Percentiles rank a stretch among this genome's conserved stretches.
phyloP scores from a whole-genome alignment of 2,113 vertebrate species.

The Strigops habroptila region DNA sequence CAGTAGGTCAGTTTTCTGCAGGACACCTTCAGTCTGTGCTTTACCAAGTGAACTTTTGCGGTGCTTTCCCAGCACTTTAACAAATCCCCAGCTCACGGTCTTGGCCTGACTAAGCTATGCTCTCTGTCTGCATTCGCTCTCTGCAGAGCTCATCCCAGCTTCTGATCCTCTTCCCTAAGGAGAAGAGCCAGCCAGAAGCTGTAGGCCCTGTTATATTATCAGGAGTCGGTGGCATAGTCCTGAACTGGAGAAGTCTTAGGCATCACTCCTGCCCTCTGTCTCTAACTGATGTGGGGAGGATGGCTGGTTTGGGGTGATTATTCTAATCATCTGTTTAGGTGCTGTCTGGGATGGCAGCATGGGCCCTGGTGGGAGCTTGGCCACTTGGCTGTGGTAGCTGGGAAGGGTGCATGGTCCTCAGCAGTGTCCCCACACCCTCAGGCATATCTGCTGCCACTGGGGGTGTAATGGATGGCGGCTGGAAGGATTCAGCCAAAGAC shows the following conservation, averaged over 20 bases:
- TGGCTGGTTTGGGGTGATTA: neutral
- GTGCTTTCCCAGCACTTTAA: neutral
- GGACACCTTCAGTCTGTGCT: neutral
- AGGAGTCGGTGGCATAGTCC: neutral
- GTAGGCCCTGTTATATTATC: rapidly evolving
- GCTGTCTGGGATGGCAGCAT: neutral
- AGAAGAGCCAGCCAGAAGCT: neutral
- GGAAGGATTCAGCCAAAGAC: neutral
- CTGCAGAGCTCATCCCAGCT: neutral
- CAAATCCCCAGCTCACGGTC: neutral
- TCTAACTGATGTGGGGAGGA: neutral
- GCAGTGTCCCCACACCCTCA: rapidly evolving
- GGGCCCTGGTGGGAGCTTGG: neutral
- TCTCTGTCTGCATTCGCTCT: no score
- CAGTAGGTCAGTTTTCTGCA: rapidly evolving
- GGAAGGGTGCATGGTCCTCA: neutral
- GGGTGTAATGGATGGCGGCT: rapidly evolving
- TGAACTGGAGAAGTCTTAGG: neutral
- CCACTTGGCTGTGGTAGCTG: rapidly evolving
- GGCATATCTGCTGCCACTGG: neutral
- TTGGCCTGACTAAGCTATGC: neutral
- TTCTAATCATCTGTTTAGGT: neutral
- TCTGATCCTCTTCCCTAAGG: rapidly evolving
- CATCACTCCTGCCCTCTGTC: neutral
- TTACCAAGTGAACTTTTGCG: rapidly evolving